Percentiles rank a stretch among this genome's conserved stretches.
Evolutionary conservation across 2,888 invertebrate species (phyloP).

Genomic region (Hetaerina titia): DNA sequence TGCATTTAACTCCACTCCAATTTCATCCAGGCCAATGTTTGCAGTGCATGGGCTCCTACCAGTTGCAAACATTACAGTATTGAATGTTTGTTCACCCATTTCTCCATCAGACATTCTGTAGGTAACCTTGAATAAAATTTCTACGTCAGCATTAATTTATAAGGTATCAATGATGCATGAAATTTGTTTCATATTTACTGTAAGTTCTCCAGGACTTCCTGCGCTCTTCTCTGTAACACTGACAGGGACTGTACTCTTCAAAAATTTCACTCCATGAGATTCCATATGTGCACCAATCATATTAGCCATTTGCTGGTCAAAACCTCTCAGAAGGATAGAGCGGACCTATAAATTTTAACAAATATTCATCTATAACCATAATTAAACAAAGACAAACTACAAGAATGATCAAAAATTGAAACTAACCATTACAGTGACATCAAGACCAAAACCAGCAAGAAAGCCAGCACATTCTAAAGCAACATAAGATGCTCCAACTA

Average conservation of each 20-base stretch:
- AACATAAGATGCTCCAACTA: slow-evolving; percentile 81
- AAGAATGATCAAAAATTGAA: background rate
- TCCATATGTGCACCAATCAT: slow-evolving; percentile 79
- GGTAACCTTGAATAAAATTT: slow-evolving; percentile 74
- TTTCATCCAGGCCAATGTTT: slow-evolving; percentile 77
- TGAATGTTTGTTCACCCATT: slow-evolving; percentile 77
- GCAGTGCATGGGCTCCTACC: slow-evolving; percentile 80
- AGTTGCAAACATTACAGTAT: slow-evolving; percentile 80
- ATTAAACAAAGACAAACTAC: no score
- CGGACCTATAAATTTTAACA: slow-evolving; percentile 74
- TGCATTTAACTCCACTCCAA: slow-evolving; percentile 76
- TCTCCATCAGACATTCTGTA: slow-evolving; percentile 74
- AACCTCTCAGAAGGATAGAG: slow-evolving; percentile 81
- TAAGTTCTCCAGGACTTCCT: slow-evolving; percentile 69
- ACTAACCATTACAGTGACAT: slow-evolving; percentile 78
- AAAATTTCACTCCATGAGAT: slow-evolving; percentile 78
- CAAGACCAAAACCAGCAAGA: slow-evolving; percentile 77
- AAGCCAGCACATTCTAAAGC: slow-evolving; percentile 81
- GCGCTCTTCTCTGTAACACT: slow-evolving; percentile 76
- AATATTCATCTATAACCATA: no score
- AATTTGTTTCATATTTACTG: slow-evolving; percentile 69
- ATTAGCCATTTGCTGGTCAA: slow-evolving; percentile 81
- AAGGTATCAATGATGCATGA: background rate
- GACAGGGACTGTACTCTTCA: slow-evolving; percentile 76
- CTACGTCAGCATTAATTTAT: background rate